Evolutionary conservation across 2,113 vertebrate species (phyloP).

Genomic region (Madoqua kirkii): DNA sequence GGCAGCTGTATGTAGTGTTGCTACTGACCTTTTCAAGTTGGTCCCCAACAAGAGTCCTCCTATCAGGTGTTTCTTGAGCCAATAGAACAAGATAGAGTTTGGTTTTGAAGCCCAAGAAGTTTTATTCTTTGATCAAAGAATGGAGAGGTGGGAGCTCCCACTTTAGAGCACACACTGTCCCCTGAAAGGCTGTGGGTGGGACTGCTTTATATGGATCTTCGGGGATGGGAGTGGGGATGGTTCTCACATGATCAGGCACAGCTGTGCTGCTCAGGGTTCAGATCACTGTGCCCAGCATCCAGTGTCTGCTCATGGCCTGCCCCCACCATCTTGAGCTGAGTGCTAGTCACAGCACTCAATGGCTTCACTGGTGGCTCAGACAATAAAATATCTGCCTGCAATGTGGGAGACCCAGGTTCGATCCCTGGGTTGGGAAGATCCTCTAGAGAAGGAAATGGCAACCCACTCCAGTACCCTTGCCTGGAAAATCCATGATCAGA

Average conservation of each 20-base stretch:
- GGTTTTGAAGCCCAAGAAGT: not conserved
- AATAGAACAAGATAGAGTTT: not conserved
- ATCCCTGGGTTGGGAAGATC: not conserved
- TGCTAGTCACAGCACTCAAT: not conserved
- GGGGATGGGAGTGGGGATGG: not conserved
- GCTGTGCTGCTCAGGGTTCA: not conserved
- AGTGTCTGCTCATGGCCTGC: not conserved
- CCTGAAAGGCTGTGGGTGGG: fast-evolving
- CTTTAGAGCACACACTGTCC: not conserved
- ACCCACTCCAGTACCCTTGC: not conserved
- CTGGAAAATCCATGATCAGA: not conserved
- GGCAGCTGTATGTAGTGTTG: not conserved
- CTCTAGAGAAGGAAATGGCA: not conserved
- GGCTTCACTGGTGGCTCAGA: not conserved
- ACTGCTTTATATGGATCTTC: not conserved
- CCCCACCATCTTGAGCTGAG: not conserved
- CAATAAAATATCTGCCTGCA: not conserved
- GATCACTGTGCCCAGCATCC: not conserved
- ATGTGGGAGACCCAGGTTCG: not conserved
- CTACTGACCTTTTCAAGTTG: not conserved
- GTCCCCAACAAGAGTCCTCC: not conserved
- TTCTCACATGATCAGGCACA: not conserved
- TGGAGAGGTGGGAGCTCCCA: not conserved
- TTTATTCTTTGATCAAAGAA: not conserved
- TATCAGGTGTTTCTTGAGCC: not conserved